Conservation (phyloP, 2,113 vertebrate genomes). For the Psilopogon haemacephalus region DNA sequence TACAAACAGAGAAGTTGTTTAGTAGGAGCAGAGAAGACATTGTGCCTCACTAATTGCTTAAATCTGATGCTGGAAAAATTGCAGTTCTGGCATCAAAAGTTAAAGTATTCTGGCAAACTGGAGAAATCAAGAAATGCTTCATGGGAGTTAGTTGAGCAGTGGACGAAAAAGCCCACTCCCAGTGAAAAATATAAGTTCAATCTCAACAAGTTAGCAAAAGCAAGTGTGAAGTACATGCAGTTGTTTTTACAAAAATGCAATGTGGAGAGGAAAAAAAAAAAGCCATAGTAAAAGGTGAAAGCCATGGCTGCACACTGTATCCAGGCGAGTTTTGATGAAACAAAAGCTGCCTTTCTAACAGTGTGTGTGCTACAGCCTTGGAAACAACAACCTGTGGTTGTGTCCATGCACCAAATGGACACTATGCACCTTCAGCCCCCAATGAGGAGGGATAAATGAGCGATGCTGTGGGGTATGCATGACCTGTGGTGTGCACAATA, state of each 20-base stretch:
- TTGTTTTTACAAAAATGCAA: background rate
- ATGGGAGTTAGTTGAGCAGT: background rate
- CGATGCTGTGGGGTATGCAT: accelerated
- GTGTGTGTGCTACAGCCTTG: background rate
- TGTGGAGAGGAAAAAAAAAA: background rate
- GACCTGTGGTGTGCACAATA: background rate
- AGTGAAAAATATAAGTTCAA: background rate
- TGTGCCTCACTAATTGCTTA: background rate
- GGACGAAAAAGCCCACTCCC: background rate
- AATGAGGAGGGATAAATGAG: background rate
- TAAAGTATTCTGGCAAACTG: background rate
- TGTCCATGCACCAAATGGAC: background rate
- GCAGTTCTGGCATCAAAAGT: background rate
- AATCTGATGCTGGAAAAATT: background rate
- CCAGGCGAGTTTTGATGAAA: background rate
- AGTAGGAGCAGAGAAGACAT: background rate
- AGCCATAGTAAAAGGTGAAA: background rate
- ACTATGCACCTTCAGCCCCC: background rate
- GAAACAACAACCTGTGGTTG: background rate
- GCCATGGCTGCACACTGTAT: background rate
- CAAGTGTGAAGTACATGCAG: background rate
- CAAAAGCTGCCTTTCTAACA: background rate
- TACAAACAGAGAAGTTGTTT: background rate
- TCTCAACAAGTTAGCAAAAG: background rate
- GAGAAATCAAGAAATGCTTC: background rate